Evolutionary conservation across 2,888 invertebrate species (phyloP).

Genomic region (Polietes domitor): DNA sequence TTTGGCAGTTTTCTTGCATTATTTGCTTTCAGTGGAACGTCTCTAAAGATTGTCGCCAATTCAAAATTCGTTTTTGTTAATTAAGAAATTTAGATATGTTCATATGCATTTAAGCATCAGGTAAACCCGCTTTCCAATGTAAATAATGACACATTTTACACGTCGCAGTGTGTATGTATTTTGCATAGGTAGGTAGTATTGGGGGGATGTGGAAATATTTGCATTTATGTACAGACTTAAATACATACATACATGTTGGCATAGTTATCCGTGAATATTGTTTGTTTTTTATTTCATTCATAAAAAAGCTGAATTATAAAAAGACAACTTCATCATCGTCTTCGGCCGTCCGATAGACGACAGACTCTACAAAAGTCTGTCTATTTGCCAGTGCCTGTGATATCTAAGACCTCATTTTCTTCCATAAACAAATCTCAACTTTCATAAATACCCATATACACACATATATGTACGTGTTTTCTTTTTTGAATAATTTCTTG

Average conservation of each 20-base stretch:
- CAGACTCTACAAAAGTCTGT: background rate
- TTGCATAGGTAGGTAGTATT: too few relatives aligned
- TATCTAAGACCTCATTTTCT: conserved; percentile 32
- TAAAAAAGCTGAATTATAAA: background rate
- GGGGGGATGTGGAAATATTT: conserved; percentile 10
- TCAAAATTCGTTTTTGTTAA: too few relatives aligned
- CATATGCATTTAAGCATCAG: too few relatives aligned
- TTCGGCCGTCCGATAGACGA: background rate
- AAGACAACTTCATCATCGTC: background rate
- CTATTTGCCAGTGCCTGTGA: conserved; percentile 1
- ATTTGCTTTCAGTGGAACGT: too few relatives aligned
- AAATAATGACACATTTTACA: conserved; percentile 17
- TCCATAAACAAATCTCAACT: conserved; percentile 38
- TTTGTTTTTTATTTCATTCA: conserved; percentile 27
- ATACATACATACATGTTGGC: background rate
- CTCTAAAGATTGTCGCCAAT: too few relatives aligned
- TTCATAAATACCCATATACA: conserved; percentile 27
- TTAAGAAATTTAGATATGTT: too few relatives aligned
- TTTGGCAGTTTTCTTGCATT: too few relatives aligned
- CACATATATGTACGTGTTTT: too few relatives aligned
- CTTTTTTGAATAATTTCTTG: background rate
- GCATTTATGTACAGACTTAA: background rate
- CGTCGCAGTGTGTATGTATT: conserved; percentile 9
- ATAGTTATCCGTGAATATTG: too few relatives aligned
- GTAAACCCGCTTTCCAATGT: conserved; percentile 1